A percentile compares a stretch with the other conserved stretches of the same genome.
phyloP scores from a whole-genome alignment of 2,888 invertebrate genomes.

The Bibio marci region DNA sequence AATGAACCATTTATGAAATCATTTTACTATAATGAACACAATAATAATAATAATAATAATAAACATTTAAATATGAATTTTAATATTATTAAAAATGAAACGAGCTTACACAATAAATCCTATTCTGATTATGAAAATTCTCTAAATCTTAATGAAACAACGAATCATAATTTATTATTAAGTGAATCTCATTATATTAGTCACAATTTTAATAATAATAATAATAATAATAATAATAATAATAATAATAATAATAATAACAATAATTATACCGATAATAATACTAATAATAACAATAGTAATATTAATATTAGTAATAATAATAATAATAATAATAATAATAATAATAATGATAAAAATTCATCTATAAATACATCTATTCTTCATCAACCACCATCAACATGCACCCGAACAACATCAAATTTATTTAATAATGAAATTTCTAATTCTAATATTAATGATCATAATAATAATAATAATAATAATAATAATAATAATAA shows the following conservation, averaged over 20 bases:
- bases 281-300: no score
- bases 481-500: no score
- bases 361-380: neutral
- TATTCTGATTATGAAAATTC: neutral
- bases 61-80: neutral
- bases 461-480: neutral
- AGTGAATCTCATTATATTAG: constrained; percentile 4
- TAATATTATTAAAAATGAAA: constrained; percentile 4
- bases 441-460: neutral
- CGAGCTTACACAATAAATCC: constrained; percentile 1
- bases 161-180: constrained; percentile 3
- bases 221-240: constrained; percentile 2
- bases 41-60: neutral
- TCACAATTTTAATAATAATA: constrained; percentile 4
- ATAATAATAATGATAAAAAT: no score
- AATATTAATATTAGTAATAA: no score
- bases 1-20: neutral
- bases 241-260: neutral
- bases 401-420: no score
- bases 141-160: constrained; percentile 1
- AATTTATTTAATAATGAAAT: neutral
- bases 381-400: neutral
- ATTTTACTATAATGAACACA: neutral
- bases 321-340: no score
- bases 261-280: neutral